Evolutionary conservation across 2,888 invertebrate genomes (phyloP), one percentile per base, ranked within the genome.

Genomic region (Tricholauxania praeusta): DNA sequence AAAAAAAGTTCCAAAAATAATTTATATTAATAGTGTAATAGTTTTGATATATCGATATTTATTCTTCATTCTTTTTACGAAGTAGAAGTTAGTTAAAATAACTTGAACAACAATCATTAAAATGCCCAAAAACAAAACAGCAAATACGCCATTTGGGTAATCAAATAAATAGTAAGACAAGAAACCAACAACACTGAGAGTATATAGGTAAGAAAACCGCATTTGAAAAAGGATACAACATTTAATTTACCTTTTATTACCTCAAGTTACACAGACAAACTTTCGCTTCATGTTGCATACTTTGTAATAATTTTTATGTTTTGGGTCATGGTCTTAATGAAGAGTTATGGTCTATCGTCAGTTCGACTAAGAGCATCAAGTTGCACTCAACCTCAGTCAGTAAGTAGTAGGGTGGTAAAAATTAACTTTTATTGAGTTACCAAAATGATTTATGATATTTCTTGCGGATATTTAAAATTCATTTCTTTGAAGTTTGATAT

Each of bases 351-450:
- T 39, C 39, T 39, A 10, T 8, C 39, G 10, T 5, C 10, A 39
- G 39, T 39, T 39, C 39, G 39, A 39, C 10, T 39, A 39, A 39
- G 10, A 39, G 39, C 39, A 39, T 39, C 39, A 39, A 39, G 39
- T 39, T 39, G 10, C 10, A 10, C 28, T 3, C 28, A 28, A 28
- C 28, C 28, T 28, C 10, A 39, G 39, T 10, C 39, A 4, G 39
- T 39, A 39, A 39, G 74, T 67, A 67, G 68, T 67, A 53, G 49
- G 64, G 68, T 74, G 68, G 72, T 72, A 72, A 74, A 74, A 72
- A 67, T 70, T 71, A 66, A 71, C 72, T 72, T 74, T 74, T 74
- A 74, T 74, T 72, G 72, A 74, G 72, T 72, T 72, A 66, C 70
- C 71, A 72, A 74, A 74, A 66, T 74, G 74, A 74, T 72, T 74